phyloP scores from a whole-genome alignment of 1,140 invertebrate genomes.

The Ectropis grisescens region DNA sequence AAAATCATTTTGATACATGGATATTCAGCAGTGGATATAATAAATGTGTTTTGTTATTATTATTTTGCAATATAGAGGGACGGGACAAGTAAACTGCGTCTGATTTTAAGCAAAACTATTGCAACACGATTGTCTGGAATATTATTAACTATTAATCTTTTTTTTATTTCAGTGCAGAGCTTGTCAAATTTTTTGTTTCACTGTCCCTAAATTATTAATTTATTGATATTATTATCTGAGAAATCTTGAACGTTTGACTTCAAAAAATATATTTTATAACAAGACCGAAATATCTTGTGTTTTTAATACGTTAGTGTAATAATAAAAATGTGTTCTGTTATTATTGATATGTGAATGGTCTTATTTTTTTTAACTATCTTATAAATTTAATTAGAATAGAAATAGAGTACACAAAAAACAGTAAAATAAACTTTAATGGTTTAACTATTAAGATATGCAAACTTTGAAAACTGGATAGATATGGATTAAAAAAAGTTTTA shows the following conservation, averaged over 20 bases:
- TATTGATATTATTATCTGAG: neutral
- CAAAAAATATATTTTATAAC: neutral
- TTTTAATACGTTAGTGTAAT: too few species aligned
- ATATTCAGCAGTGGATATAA: neutral
- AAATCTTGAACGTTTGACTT: too few species aligned
- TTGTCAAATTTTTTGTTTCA: neutral
- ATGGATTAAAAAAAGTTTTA: too few species aligned
- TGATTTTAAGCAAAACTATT: neutral
- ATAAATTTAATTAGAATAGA: too few species aligned
- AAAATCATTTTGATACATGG: neutral
- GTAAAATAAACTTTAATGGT: too few species aligned
- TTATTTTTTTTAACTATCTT: too few species aligned
- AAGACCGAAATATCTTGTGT: too few species aligned
- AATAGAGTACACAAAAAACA: too few species aligned
- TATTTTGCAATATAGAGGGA: neutral
- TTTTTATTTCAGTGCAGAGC: neutral
- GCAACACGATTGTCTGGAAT: neutral
- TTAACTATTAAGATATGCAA: too few species aligned
- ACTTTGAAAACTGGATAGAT: too few species aligned
- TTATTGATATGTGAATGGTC: too few species aligned
- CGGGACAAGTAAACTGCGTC: neutral
- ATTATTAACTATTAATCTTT: neutral
- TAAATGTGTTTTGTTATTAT: neutral
- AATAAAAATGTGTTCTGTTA: neutral
- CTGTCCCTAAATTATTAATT: neutral